Evolutionary conservation across 2,888 invertebrate genomes (phyloP), one percentile per base, ranked within the genome.

Genomic region (Beris morrisii): DNA sequence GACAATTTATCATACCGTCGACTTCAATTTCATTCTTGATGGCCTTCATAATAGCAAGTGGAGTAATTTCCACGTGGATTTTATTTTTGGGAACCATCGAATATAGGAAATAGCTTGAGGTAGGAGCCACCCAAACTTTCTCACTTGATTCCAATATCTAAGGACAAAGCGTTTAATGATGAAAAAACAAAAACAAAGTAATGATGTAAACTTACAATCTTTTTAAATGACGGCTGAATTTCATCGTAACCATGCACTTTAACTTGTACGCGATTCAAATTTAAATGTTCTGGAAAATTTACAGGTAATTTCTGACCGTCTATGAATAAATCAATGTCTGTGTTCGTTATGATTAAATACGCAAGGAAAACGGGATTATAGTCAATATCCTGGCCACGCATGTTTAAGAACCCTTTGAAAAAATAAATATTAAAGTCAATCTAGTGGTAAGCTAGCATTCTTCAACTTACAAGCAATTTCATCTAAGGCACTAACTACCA

Each of bases 281-380:
- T 74, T 53, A 90, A 81, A 77, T 90, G 89, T 11, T 82, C 76
- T 38, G 78, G 75, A 28, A 88, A 84, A 59, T 84, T 82, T 0
- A 76, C 70, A 0, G 84, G 84, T 5, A 88, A 73, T 77, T 87
- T 87, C 7, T 75, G 73, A 6, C 81, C 76, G 72, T 91, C 86
- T 54, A 90, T 80, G 76, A 90, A 92, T 2, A 92, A 74, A 68
- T 84, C 82, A 28, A 89, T 79, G 72, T 84, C 77, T 32, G 85
- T 82, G 0, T 77, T 75, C 12, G 85, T 85, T 6, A 91, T 78
- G 22, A 91, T 79, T 1, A 91, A 83, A 74, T 91, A 93, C 0
- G 91, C 83, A 74, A 92, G 92, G 77, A 93, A 93, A 0, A 93
- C 93, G 0, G 97, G 97, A 79, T 96, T 97, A 81, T 86, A 96